Evolutionary conservation across 2,113 vertebrate species (phyloP).

Genomic region (Elaphurus davidianus): DNA sequence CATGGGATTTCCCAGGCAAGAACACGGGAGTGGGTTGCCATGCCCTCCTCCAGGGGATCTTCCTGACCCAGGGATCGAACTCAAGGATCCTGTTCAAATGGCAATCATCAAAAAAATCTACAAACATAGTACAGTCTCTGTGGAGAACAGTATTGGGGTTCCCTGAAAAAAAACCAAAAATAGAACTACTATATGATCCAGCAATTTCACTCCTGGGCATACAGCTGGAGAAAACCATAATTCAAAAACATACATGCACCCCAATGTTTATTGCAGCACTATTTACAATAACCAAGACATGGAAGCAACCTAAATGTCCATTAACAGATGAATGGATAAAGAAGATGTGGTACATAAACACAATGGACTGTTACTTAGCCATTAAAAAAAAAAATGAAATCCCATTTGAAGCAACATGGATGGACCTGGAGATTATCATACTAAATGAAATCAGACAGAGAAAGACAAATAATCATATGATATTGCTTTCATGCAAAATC

Average conservation of each 20-base stretch:
- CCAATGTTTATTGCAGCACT: neutral
- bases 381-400: neutral
- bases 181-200: neutral
- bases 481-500: neutral
- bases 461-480: neutral
- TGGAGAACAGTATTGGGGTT: neutral
- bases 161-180: neutral
- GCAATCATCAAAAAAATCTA: neutral
- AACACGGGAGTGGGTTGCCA: no score
- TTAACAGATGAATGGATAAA: neutral
- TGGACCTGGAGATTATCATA: neutral
- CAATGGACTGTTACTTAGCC: neutral
- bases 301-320: neutral
- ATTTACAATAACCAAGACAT: neutral
- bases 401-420: neutral
- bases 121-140: neutral
- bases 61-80: no score
- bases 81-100: neutral
- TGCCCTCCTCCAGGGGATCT: no score
- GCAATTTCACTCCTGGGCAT: neutral
- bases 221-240: neutral
- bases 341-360: neutral
- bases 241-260: neutral
- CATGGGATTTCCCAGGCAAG: no score
- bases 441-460: neutral